A percentile compares a stretch with the other conserved stretches of the same genome.
phyloP scores from a whole-genome alignment of 2,113 vertebrate species.

The Meleagris gallopavo region DNA sequence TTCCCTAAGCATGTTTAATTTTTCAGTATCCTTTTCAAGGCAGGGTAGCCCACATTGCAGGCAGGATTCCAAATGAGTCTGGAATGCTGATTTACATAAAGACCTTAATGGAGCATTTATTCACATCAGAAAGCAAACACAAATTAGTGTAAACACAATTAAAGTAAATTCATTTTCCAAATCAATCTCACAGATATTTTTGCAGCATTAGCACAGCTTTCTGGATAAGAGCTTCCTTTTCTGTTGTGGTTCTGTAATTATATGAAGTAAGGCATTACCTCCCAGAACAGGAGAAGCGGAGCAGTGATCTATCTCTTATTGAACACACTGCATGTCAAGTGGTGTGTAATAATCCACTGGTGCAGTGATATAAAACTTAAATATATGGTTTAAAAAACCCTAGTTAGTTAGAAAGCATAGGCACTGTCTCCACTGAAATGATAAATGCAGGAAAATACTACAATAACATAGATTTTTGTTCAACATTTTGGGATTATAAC shows the following conservation, averaged over 20 bases:
- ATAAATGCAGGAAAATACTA: slow-evolving; percentile 24
- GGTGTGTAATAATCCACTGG: not conserved
- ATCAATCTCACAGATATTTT: not conserved
- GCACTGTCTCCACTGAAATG: not conserved
- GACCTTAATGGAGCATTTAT: not conserved
- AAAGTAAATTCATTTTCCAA: slow-evolving; percentile 25
- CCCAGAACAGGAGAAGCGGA: not conserved
- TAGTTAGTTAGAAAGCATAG: not conserved
- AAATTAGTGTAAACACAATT: not conserved
- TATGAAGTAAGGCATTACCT: not conserved
- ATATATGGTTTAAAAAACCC: not conserved
- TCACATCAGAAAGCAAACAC: not conserved
- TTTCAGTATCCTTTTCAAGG: not conserved
- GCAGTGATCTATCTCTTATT: not conserved
- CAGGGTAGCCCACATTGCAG: not conserved
- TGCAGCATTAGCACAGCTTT: not conserved
- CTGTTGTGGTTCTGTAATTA: not conserved
- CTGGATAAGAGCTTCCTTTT: not conserved
- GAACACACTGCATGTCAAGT: not conserved
- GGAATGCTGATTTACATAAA: not conserved
- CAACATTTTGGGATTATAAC: not conserved
- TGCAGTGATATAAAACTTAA: not conserved
- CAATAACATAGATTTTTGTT: not conserved
- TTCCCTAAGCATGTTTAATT: not conserved
- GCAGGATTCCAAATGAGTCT: not conserved